These are phyloP conservation scores for Alviniconcha marisindica DNA, from an alignment of 1,140 invertebrate genomes.

Conservation along the genomic window DNA sequence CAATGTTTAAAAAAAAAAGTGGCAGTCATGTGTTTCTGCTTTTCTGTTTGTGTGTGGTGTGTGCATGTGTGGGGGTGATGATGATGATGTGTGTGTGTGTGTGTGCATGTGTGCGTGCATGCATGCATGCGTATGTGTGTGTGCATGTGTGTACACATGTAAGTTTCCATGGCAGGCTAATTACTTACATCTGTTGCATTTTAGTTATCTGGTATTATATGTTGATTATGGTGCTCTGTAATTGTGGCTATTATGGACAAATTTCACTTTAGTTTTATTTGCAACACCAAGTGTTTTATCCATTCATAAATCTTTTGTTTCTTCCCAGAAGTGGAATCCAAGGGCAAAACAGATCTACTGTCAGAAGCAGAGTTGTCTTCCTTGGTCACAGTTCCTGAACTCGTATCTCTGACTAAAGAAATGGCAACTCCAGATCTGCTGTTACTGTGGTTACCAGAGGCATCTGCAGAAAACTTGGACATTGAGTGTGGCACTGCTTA, in stretches of 20 bases:
- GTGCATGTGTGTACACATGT: neutral
- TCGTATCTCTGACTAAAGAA: slow-evolving; percentile 43
- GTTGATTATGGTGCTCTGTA: neutral
- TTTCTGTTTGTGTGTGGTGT: neutral
- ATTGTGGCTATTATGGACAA: too few species aligned
- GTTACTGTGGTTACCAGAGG: slow-evolving; percentile 58
- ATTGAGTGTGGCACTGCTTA: slow-evolving; percentile 53
- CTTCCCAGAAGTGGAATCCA: slow-evolving; percentile 58
- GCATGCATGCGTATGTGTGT: neutral
- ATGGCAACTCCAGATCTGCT: slow-evolving; percentile 37
- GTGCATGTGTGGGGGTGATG: neutral
- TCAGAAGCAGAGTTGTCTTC: slow-evolving; percentile 46
- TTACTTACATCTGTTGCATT: neutral
- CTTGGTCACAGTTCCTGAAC: slow-evolving; percentile 46
- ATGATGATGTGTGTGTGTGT: neutral
- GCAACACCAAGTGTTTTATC: neutral
- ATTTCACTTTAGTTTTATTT: too few species aligned
- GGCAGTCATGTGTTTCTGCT: neutral
- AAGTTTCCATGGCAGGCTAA: neutral
- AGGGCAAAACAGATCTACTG: slow-evolving; percentile 62
- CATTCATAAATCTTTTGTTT: neutral
- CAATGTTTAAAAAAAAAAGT: too few species aligned
- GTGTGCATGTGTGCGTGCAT: neutral
- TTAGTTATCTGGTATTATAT: neutral
- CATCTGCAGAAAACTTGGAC: slow-evolving; percentile 53